Percentiles rank a stretch among this genome's conserved stretches.
Evolutionary conservation across 2,797 vertebrate species (phyloP).

Genomic region (Emydoidea blandingii): DNA sequence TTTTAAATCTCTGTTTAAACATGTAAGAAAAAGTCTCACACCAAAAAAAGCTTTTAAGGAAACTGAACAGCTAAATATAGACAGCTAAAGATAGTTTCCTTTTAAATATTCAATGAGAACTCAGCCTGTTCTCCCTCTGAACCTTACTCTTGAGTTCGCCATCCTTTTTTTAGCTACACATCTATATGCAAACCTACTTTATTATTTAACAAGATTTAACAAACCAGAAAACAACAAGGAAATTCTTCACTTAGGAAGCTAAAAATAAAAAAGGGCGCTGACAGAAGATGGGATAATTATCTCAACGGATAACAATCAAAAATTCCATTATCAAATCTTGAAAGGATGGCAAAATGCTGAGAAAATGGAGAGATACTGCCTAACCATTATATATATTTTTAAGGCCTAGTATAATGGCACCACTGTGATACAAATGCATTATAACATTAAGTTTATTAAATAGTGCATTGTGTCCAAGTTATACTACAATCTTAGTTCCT

Average conservation of each 20-base stretch:
- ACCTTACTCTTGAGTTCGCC: slow-evolving; percentile 55
- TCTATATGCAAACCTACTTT: slow-evolving; percentile 55
- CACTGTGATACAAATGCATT: not conserved
- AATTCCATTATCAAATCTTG: not conserved
- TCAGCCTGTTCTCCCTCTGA: slow-evolving; percentile 55
- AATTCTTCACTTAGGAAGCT: slow-evolving; percentile 30
- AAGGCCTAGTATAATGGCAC: not conserved
- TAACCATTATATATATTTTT: not conserved
- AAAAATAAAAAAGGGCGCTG: slow-evolving; percentile 20
- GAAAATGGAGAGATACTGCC: slow-evolving; percentile 2
- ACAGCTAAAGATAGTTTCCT: slow-evolving; percentile 68
- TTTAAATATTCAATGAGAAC: slow-evolving; percentile 74
- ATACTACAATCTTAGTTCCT: not conserved
- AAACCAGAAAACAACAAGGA: slow-evolving; percentile 53
- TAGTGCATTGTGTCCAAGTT: not conserved
- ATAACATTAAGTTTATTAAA: not conserved
- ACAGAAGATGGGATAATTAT: not conserved
- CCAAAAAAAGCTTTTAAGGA: slow-evolving; percentile 45
- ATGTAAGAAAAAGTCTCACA: not conserved
- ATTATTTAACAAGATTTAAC: slow-evolving; percentile 72
- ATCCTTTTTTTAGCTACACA: slow-evolving; percentile 69
- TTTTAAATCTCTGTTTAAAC: slow-evolving; percentile 25
- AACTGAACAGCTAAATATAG: slow-evolving; percentile 59
- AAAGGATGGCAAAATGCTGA: slow-evolving; percentile 7
- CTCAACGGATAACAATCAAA: not conserved